Base-by-base conservation (phyloP, 2,113 vertebrate genomes). In the Cheirogaleus medius region DNA sequence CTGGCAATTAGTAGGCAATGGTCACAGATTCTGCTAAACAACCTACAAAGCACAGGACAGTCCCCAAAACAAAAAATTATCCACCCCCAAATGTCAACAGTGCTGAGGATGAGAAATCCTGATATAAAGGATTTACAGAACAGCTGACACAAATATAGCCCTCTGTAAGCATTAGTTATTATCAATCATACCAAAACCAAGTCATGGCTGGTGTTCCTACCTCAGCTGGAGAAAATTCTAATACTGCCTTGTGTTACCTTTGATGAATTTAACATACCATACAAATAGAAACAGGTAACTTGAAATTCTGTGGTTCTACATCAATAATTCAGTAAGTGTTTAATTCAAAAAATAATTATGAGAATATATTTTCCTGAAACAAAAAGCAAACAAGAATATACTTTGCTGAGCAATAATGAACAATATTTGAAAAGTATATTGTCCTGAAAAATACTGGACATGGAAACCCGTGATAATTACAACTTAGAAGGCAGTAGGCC, bases 311-410 rank as follows among this genome's bases (percentile, higher is more conserved):
- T 82, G 13, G 42, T 88, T 95, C 71, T 21, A 18, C 8, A 42
- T 54, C n/a, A 92, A 81, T 90, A 85, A 87, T 74, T 85, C 39
- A 74, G 56, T 27, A 85, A 96, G 29, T 87, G 42, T 27, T 66
- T 87, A 66, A 92, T 64, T 6, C 15, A 71, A 93, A 73, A 44
- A 37, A 64, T 23, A 92, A 56, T 42, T 76, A 73, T 81, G 42
- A 63, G 0, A 81, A 71, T 93, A 66, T 47, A 93, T 88, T 88
- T 91, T 91, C 74, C 52, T 85, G 47, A 94, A 94, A 93, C 11
- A 91, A 77, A 73, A 91, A 87, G 23, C 34, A 90, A 80, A 21
- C 18, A 63, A 91, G 29, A 97, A 90, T 52, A 80, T 21, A 58
- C 39, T 54, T 47, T 23, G 23, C 52, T 5, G 11, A 81, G 21